These are phyloP conservation scores for Drosophila algonquin DNA, from an alignment of 2,888 invertebrate genomes.

Conservation along the genomic window DNA sequence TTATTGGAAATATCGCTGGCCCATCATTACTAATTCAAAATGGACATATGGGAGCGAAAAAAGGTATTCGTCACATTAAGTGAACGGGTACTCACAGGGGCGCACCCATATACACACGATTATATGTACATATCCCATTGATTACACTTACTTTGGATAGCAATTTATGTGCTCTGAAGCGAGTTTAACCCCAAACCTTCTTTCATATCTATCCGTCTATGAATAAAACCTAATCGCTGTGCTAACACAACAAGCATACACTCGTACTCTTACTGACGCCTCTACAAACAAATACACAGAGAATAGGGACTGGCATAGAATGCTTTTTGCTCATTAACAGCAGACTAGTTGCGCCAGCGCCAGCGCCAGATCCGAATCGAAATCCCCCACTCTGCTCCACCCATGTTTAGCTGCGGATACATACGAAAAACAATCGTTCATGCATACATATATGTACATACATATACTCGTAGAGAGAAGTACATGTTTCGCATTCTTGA, in stretches of 20 bases:
- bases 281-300: neutral
- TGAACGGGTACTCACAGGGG: neutral
- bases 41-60: constrained; percentile 6
- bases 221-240: constrained; percentile 32
- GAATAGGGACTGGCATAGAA: constrained; percentile 15
- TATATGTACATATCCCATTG: neutral
- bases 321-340: constrained; percentile 26
- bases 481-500: constrained; percentile 42
- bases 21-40: constrained; percentile 29
- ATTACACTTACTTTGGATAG: neutral
- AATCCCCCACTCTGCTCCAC: constrained; percentile 2
- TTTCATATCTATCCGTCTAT: neutral
- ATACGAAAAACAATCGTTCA: constrained; percentile 4
- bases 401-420: constrained; percentile 16
- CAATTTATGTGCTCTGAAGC: neutral
- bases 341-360: neutral
- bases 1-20: constrained; percentile 11
- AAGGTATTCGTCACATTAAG: neutral
- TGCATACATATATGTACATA: neutral
- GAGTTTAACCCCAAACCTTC: neutral
- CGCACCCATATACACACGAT: neutral
- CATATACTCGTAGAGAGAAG: constrained; percentile 7
- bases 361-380: constrained; percentile 6
- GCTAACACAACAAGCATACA: constrained; percentile 22
- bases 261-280: neutral